phyloP scores from a whole-genome alignment of 2,888 invertebrate species.

The Harpagoxenus sublaevis region DNA sequence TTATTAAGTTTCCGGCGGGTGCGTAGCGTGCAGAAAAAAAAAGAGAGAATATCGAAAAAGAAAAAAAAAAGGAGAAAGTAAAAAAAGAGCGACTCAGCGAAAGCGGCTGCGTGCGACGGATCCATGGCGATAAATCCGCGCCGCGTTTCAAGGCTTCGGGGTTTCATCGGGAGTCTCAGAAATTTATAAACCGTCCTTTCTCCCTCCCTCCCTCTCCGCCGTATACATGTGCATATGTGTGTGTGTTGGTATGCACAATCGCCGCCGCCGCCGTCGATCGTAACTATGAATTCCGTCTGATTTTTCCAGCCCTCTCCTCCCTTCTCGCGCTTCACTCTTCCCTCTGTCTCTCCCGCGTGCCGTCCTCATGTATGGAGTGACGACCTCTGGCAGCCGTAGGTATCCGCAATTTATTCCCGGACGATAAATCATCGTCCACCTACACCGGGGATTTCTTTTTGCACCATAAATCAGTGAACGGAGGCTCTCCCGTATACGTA shows the following conservation, averaged over 20 bases:
- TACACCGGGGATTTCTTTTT: slow-evolving; percentile 81
- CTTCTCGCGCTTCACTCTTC: slow-evolving; percentile 23
- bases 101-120: slow-evolving; percentile 51
- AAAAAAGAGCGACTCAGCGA: slow-evolving; percentile 28
- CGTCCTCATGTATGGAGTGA: slow-evolving; percentile 56
- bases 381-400: slow-evolving; percentile 68
- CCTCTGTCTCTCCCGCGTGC: slow-evolving; percentile 50
- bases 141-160: slow-evolving; percentile 45
- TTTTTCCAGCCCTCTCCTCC: slow-evolving; percentile 41
- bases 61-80: neutral
- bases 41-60: neutral
- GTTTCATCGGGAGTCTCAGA: slow-evolving; percentile 58
- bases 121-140: slow-evolving; percentile 44
- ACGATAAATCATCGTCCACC: slow-evolving; percentile 82
- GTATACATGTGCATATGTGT: neutral
- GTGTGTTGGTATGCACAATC: neutral
- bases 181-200: slow-evolving; percentile 50
- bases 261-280: slow-evolving; percentile 35
- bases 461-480: slow-evolving; percentile 78
- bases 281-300: slow-evolving; percentile 51
- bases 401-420: slow-evolving; percentile 79
- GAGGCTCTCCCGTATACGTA: slow-evolving; percentile 57
- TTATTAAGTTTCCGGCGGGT: slow-evolving; percentile 49
- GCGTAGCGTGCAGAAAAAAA: slow-evolving; percentile 7
- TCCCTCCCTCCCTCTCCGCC: too few relatives aligned